phyloP scores from a whole-genome alignment of 2,888 invertebrate species.

The Caenorhabditis sinica region DNA sequence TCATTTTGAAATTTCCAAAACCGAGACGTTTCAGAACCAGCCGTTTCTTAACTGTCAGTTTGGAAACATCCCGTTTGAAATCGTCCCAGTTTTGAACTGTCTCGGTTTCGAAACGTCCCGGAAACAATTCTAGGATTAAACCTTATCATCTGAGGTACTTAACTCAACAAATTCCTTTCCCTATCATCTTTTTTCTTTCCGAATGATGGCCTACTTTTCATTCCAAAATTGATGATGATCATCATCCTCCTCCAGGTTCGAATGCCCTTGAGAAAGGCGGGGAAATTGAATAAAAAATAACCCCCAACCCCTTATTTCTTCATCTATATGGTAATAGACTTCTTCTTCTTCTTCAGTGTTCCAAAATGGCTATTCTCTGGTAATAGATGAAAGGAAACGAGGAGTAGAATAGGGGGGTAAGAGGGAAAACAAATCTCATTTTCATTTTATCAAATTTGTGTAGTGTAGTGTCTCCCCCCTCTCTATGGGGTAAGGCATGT shows the following conservation, averaged over 20 bases:
- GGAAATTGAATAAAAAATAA: conserved; percentile 10
- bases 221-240: conserved; percentile 43
- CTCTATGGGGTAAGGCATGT: conserved; percentile 15
- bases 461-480: conserved; percentile 7
- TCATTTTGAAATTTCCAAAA: too few relatives aligned
- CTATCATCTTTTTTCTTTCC: conserved; percentile 15
- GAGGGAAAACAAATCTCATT: conserved; percentile 52
- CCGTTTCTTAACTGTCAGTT: too few relatives aligned
- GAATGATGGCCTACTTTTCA: conserved; percentile 38
- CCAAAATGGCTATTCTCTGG: background rate
- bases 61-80: too few relatives aligned
- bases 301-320: background rate
- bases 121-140: background rate
- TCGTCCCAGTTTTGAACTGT: too few relatives aligned
- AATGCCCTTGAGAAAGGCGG: conserved; percentile 50
- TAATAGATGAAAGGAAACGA: background rate
- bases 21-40: too few relatives aligned
- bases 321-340: conserved; percentile 48
- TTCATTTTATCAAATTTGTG: conserved; percentile 62
- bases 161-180: background rate
- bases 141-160: conserved; percentile 6
- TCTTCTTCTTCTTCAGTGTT: background rate
- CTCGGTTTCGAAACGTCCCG: too few relatives aligned
- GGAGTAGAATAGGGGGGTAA: background rate
- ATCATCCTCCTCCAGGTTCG: background rate